Evolutionary conservation across 2,797 vertebrate genomes (phyloP), one percentile per base, ranked within the genome.

Genomic region (Merluccius polli): DNA sequence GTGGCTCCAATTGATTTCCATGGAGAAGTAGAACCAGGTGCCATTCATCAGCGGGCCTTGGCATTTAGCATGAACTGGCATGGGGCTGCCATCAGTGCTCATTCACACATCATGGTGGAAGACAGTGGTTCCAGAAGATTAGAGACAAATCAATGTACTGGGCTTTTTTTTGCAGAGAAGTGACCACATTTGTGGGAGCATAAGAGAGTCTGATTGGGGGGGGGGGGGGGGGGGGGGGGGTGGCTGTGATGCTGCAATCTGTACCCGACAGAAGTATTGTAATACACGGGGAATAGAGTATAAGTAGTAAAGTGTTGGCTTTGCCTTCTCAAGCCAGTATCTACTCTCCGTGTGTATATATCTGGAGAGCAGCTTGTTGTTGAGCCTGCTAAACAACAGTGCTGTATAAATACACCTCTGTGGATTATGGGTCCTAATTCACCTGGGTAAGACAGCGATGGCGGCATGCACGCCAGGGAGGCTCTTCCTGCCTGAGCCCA

Each of bases 1-100:
- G 77, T 85, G 75, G 81, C 83, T 87, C 82, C 81, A 79, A 80
- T 70, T 85, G 83, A 89, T 86, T 89, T 87, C 81, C 80, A 88
- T 79, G 76, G 77, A 29, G 52, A 24, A 91, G 77, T 81, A 90
- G 77, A 75, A 87, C 73, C 87, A 87, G 87, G 85, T 82, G 81
- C 80, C 74, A 81, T 85, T 86, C 72, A 81, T 88, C 86, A 88
- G 76, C 77, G 36, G 75, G 73, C 78, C 41, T 48, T 75, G 68
- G 81, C 71, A 27, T 71, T 59, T 31, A 18, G 80, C 71, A 27
- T 70, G 38, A 31, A 18, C 71, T 76, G 79, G 75, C 27, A 6
- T n/a, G 1, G 24, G 32, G 52, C 63, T 38, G 72, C 35, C 79
- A 16, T 6, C 35, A 29, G 67, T 80, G 77, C 84, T 87, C 83